A percentile compares a stretch with the other conserved stretches of the same genome.
phyloP scores from a whole-genome alignment of 2,113 vertebrate genomes.

The Peromyscus maniculatus region DNA sequence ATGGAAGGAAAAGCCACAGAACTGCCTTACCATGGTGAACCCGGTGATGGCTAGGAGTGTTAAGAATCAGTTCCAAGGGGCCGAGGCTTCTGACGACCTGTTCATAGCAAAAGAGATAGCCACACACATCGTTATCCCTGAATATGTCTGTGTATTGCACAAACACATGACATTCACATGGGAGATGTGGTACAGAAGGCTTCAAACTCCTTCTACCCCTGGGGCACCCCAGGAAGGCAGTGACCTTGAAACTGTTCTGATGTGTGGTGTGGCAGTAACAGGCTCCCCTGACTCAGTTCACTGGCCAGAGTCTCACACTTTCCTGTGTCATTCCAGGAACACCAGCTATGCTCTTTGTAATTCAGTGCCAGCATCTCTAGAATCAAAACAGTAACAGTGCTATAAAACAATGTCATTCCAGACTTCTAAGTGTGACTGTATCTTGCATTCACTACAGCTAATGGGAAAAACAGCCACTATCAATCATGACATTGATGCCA shows the following conservation, averaged over 20 bases:
- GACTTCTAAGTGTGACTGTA: neutral
- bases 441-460: neutral
- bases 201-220: neutral
- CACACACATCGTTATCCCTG: neutral
- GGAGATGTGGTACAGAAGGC: neutral
- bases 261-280: neutral
- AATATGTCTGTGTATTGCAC: neutral
- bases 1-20: neutral
- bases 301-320: neutral
- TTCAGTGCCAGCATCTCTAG: neutral
- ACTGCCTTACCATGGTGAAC: constrained; percentile 93
- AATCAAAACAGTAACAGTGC: neutral
- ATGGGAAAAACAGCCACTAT: neutral
- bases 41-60: constrained; percentile 96
- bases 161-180: neutral
- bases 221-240: neutral
- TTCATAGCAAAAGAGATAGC: constrained; percentile 59
- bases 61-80: constrained; percentile 94
- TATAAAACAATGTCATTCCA: neutral
- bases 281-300: neutral
- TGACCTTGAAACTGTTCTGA: neutral
- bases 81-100: constrained; percentile 93
- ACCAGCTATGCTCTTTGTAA: neutral
- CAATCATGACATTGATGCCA: neutral
- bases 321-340: neutral